phyloP scores from a whole-genome alignment of 2,888 invertebrate genomes.

The Melanostoma scalare region DNA sequence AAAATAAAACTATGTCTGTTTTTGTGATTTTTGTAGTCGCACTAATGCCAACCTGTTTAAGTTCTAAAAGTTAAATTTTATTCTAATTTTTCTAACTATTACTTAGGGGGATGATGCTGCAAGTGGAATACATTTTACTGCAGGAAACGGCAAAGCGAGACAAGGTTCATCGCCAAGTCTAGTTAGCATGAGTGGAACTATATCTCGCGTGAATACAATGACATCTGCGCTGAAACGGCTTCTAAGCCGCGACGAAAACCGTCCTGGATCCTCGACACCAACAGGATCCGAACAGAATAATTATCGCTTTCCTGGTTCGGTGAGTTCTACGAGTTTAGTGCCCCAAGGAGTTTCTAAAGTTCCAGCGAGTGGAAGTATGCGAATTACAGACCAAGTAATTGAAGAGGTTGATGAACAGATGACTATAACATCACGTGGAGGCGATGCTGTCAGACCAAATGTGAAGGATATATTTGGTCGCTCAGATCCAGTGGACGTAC shows the following conservation, averaged over 20 bases:
- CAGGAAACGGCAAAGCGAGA: slow-evolving; percentile 84
- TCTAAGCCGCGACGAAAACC: slow-evolving; percentile 89
- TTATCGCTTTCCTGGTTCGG: slow-evolving; percentile 81
- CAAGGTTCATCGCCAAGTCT: slow-evolving; percentile 82
- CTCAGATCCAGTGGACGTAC: slow-evolving; percentile 87
- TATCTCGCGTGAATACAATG: slow-evolving; percentile 89
- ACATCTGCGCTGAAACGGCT: slow-evolving; percentile 90
- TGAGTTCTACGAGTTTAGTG: slow-evolving; percentile 79
- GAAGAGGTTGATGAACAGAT: slow-evolving; percentile 92
- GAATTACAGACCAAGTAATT: slow-evolving; percentile 88
- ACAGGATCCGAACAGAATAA: slow-evolving; percentile 77
- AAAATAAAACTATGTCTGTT: slow-evolving; percentile 22
- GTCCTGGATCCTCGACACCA: slow-evolving; percentile 82
- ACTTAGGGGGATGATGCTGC: slow-evolving; percentile 87
- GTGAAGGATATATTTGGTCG: slow-evolving; percentile 86
- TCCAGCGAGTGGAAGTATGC: slow-evolving; percentile 83
- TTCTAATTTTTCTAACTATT: slow-evolving; percentile 60
- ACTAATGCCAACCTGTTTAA: slow-evolving; percentile 39
- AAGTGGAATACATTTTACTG: slow-evolving; percentile 89
- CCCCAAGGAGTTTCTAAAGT: slow-evolving; percentile 73
- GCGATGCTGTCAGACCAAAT: slow-evolving; percentile 84
- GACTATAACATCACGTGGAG: slow-evolving; percentile 88
- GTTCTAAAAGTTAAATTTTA: slow-evolving; percentile 4
- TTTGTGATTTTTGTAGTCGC: slow-evolving; percentile 49
- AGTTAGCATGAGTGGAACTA: slow-evolving; percentile 83